phyloP scores from a whole-genome alignment of 2,113 vertebrate genomes.

The Oriolus oriolus region DNA sequence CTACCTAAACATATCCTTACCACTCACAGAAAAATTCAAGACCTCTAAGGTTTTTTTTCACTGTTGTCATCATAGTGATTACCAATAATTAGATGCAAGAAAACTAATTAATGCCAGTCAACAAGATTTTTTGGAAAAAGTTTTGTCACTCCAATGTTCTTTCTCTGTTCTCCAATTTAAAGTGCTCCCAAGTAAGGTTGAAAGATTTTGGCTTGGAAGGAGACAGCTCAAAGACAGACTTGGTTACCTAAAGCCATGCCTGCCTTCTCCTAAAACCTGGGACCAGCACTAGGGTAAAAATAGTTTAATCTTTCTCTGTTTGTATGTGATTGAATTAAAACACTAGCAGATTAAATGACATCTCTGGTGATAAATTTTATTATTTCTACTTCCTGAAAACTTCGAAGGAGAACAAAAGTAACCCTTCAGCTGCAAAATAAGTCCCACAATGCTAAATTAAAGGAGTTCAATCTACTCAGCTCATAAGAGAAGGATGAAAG shows the following conservation, averaged over 20 bases:
- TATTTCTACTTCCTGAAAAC: background rate
- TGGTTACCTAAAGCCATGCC: background rate
- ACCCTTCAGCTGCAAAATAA: background rate
- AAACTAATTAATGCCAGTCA: background rate
- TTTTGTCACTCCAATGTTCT: background rate
- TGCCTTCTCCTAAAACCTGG: background rate
- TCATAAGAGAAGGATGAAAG: background rate
- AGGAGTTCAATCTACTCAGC: background rate
- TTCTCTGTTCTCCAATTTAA: background rate
- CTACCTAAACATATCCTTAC: background rate
- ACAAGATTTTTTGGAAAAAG: background rate
- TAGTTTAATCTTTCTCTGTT: background rate
- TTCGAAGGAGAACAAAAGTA: background rate
- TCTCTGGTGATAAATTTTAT: background rate
- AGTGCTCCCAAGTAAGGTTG: background rate
- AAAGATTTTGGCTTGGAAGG: background rate
- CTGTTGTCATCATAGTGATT: background rate
- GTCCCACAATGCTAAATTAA: background rate
- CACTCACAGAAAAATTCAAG: background rate
- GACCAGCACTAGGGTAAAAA: background rate
- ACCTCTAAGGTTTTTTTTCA: background rate
- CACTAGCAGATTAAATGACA: background rate
- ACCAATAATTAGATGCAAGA: background rate
- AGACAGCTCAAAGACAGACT: background rate
- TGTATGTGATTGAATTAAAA: background rate